Conservation (phyloP, 2,113 vertebrate genomes). For the Protomyctophum bolini region DNA sequence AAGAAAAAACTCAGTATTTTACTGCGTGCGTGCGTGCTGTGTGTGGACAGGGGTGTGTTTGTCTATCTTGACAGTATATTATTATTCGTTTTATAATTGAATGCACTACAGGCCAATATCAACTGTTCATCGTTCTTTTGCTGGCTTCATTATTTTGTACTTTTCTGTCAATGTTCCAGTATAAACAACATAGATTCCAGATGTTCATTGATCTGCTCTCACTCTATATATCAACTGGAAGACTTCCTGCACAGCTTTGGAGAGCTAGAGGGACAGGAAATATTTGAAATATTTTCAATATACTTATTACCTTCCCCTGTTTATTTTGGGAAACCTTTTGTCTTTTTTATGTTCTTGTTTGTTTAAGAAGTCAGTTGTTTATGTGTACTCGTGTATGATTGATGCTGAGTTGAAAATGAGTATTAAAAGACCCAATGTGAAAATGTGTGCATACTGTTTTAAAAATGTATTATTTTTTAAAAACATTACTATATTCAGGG, state of each 20-base stretch:
- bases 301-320: constrained; percentile 55
- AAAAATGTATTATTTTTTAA: neutral
- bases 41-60: neutral
- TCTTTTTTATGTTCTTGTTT: constrained; percentile 42
- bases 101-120: constrained; percentile 29
- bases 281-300: constrained; percentile 58
- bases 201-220: constrained; percentile 31
- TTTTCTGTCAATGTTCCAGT: constrained; percentile 33
- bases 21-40: neutral
- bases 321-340: constrained; percentile 55
- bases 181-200: constrained; percentile 40
- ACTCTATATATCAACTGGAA: constrained; percentile 44
- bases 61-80: neutral
- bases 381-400: constrained; percentile 42
- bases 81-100: constrained; percentile 24
- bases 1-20: too few species aligned
- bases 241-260: constrained; percentile 25
- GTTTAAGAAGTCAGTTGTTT: constrained; percentile 34
- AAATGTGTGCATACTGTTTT: constrained; percentile 8
- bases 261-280: constrained; percentile 43
- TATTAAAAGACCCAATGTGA: constrained; percentile 59
- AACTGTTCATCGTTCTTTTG: neutral
- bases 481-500: neutral
- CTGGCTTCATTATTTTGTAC: constrained; percentile 5
- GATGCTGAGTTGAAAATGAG: constrained; percentile 62